Evolutionary conservation across 2,888 invertebrate genomes (phyloP).

Genomic region (Yponomeuta evonymella): DNA sequence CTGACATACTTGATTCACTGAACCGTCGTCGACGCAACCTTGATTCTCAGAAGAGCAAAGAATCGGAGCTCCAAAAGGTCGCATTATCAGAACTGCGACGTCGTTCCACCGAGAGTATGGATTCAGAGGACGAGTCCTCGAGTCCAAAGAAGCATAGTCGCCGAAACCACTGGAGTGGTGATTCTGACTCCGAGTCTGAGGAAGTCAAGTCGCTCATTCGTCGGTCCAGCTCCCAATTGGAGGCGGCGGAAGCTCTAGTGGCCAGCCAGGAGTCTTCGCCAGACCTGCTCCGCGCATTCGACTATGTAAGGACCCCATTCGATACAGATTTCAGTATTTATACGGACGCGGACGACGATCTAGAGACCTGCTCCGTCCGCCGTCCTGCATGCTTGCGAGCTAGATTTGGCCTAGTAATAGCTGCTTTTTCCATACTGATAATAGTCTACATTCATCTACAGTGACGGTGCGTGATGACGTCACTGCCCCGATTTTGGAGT

Average conservation of each 20-base stretch:
- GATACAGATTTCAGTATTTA: slow-evolving; percentile 61
- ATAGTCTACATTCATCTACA: slow-evolving; percentile 70
- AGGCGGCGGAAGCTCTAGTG: slow-evolving; percentile 76
- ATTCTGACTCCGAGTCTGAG: slow-evolving; percentile 81
- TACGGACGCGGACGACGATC: slow-evolving; percentile 41
- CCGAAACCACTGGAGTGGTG: slow-evolving; percentile 45
- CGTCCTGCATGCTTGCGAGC: slow-evolving; percentile 58
- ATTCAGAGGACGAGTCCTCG: slow-evolving; percentile 56
- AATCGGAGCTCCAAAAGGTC: slow-evolving; percentile 52
- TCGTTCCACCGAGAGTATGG: slow-evolving; percentile 61
- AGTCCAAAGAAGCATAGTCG: slow-evolving; percentile 57
- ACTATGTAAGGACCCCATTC: slow-evolving; percentile 69
- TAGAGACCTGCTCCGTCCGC: slow-evolving; percentile 35
- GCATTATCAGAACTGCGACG: slow-evolving; percentile 59
- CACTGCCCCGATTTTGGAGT: too few relatives aligned
- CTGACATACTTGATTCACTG: slow-evolving; percentile 65
- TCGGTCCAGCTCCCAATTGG: slow-evolving; percentile 78
- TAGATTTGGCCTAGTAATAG: slow-evolving; percentile 63
- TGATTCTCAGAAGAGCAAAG: slow-evolving; percentile 46
- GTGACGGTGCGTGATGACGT: slow-evolving; percentile 41
- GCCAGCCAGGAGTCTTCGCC: slow-evolving; percentile 64
- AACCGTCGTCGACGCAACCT: slow-evolving; percentile 44
- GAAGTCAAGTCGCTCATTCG: slow-evolving; percentile 79
- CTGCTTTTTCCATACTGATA: slow-evolving; percentile 66
- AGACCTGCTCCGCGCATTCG: slow-evolving; percentile 65